These are phyloP conservation scores for Meloidogyne exigua DNA, from an alignment of 1,140 invertebrate genomes.

Conservation along the genomic window DNA sequence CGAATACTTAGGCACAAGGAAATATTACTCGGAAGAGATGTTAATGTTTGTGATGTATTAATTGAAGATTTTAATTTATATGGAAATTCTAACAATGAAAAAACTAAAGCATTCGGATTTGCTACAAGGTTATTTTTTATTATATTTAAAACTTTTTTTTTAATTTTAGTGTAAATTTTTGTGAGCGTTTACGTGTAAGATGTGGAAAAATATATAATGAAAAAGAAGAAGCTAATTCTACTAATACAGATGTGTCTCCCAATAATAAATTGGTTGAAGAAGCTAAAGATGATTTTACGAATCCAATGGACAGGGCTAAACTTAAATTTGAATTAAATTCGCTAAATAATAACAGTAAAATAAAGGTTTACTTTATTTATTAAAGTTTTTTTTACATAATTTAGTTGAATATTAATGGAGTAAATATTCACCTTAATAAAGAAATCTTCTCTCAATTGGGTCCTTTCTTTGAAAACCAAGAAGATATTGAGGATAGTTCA, in stretches of 20 bases:
- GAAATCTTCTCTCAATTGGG: constrained; percentile 28
- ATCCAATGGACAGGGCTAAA: neutral
- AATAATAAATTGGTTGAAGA: neutral
- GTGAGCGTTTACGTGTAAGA: constrained; percentile 4
- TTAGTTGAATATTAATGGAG: constrained; percentile 14
- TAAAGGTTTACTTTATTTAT: constrained; percentile 17
- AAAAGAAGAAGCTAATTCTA: neutral
- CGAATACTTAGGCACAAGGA: constrained; percentile 13
- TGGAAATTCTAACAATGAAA: neutral
- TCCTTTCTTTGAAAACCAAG: constrained; percentile 23
- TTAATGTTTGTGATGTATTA: constrained; percentile 32
- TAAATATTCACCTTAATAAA: constrained; percentile 26
- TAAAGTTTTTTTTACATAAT: neutral
- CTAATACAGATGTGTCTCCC: neutral
- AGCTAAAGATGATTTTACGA: no score
- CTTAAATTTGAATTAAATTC: constrained; percentile 25
- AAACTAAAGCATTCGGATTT: constrained; percentile 20
- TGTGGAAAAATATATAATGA: constrained; percentile 25
- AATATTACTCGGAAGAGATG: constrained; percentile 15
- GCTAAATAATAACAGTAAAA: neutral
- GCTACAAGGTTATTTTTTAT: constrained; percentile 10
- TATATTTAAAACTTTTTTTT: neutral
- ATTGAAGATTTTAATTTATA: constrained; percentile 27
- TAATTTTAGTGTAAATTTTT: constrained; percentile 22
- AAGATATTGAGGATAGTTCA: constrained; percentile 13